phyloP scores from a whole-genome alignment of 2,888 invertebrate species.

The Isotomurus palustris region DNA sequence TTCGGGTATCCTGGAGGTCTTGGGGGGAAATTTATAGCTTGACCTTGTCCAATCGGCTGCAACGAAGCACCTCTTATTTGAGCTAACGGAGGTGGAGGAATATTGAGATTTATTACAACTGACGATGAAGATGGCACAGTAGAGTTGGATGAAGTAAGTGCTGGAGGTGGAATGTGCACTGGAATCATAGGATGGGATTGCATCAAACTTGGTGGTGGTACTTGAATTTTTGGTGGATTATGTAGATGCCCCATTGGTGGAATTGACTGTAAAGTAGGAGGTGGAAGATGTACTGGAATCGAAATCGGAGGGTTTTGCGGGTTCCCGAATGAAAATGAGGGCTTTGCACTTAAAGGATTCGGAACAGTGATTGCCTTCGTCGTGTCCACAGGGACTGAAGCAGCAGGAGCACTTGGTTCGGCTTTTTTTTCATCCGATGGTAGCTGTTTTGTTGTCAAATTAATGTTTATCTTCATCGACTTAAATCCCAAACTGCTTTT shows the following conservation, averaged over 20 bases:
- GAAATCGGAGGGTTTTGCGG: neutral
- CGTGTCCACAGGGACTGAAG: neutral
- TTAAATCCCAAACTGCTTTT: too few relatives aligned
- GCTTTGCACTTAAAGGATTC: too few relatives aligned
- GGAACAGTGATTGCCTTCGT: neutral
- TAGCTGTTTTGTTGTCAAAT: constrained; percentile 32
- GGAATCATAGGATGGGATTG: constrained; percentile 16
- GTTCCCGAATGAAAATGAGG: too few relatives aligned
- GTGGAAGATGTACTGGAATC: constrained; percentile 3
- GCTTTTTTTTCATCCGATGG: constrained; percentile 1
- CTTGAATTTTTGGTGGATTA: constrained; percentile 17
- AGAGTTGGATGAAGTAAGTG: constrained; percentile 8
- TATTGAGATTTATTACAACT: constrained; percentile 35
- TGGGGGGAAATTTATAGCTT: constrained; percentile 17
- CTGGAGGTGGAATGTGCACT: constrained; percentile 27
- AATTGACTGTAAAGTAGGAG: neutral
- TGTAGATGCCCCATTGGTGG: constrained; percentile 1
- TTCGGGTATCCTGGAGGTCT: constrained; percentile 8
- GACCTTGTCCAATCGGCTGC: constrained; percentile 6
- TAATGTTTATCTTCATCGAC: constrained; percentile 44
- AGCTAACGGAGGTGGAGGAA: constrained; percentile 38
- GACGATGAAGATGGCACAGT: constrained; percentile 13
- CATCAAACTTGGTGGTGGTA: constrained; percentile 22
- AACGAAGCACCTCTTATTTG: constrained; percentile 7
- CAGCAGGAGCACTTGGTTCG: neutral